Conservation (phyloP, 2,888 invertebrate species). For the Leptinotarsa peninsularis region DNA sequence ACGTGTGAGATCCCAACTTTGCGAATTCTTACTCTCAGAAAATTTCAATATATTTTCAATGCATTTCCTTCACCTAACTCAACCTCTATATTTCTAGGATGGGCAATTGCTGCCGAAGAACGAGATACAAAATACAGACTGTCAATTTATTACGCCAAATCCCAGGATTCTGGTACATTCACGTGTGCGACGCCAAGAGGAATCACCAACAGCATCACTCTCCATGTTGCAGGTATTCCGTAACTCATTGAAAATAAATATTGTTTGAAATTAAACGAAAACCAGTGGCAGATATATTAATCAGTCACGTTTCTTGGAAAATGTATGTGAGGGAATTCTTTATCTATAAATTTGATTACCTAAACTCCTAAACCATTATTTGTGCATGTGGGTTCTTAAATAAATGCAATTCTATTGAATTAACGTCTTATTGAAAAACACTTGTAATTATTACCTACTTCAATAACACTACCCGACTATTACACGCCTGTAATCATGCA, state of each 20-base stretch:
- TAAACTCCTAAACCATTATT: no score
- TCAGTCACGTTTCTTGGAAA: no score
- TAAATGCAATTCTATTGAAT: background rate
- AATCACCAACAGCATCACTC: slow-evolving; percentile 79
- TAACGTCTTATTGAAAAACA: background rate
- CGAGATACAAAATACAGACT: slow-evolving; percentile 85
- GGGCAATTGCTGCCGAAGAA: slow-evolving; percentile 81
- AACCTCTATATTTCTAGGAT: slow-evolving; percentile 68
- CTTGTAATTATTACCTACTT: no score
- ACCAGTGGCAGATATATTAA: no score
- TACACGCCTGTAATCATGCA: no score
- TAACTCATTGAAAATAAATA: slow-evolving; percentile 47
- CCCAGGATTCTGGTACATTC: slow-evolving; percentile 86
- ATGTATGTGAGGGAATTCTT: no score
- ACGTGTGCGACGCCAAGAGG: slow-evolving; percentile 87
- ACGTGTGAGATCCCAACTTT: no score
- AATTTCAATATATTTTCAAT: background rate
- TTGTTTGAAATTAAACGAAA: background rate
- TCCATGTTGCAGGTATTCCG: slow-evolving; percentile 80
- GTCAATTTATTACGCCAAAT: slow-evolving; percentile 83
- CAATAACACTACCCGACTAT: no score
- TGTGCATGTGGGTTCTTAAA: background rate
- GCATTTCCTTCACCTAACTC: background rate
- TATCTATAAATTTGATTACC: no score
- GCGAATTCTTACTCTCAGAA: no score